Evolutionary conservation across 2,888 invertebrate genomes (phyloP).

Genomic region (Polyommatus icarus): DNA sequence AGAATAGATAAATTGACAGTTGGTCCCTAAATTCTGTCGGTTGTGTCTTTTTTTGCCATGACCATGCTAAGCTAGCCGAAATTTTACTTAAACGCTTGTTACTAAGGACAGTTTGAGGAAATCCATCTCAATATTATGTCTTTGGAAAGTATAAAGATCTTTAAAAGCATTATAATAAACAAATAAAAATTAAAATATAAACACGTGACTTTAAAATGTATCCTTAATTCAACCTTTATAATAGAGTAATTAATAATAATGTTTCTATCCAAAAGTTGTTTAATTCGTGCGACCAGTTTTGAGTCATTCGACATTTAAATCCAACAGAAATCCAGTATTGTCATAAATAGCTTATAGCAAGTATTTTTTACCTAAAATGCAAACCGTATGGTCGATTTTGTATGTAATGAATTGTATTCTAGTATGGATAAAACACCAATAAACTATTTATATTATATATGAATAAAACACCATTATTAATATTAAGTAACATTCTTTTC

Average conservation of each 20-base stretch:
- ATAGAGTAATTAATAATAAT: not conserved
- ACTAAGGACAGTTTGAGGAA: too few species aligned
- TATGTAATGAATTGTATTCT: not conserved
- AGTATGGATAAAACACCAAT: not conserved
- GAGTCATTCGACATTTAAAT: constrained; percentile 25
- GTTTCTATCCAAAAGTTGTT: not conserved
- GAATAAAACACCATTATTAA: not conserved
- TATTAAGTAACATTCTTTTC: too few species aligned
- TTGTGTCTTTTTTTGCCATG: too few species aligned
- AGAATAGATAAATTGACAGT: too few species aligned
- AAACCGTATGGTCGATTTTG: not conserved
- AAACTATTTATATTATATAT: too few species aligned
- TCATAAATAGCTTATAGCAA: not conserved
- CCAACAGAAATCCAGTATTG: constrained; percentile 11
- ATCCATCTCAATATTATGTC: too few species aligned
- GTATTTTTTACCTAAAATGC: not conserved
- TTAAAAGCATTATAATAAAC: not conserved
- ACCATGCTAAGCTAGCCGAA: too few species aligned
- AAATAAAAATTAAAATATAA: not conserved
- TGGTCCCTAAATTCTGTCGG: too few species aligned
- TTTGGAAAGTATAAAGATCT: not conserved
- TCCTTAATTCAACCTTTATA: not conserved
- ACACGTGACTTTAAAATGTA: not conserved
- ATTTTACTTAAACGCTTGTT: too few species aligned
- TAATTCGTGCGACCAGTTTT: constrained; percentile 8